Evolutionary conservation across 2,888 invertebrate genomes (phyloP), one percentile per base, ranked within the genome.

Genomic region (Sesia apiformis): DNA sequence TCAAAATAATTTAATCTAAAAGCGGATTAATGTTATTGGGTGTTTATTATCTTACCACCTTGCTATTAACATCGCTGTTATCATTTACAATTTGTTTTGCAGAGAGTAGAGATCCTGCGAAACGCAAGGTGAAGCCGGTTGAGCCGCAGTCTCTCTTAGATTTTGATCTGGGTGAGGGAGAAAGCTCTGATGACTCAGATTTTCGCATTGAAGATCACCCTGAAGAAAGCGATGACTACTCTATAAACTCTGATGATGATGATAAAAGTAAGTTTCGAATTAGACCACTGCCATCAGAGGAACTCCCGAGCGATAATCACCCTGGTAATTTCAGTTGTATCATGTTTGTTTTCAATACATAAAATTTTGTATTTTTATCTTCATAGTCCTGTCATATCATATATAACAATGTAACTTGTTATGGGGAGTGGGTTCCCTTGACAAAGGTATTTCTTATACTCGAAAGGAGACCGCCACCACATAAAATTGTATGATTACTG

Each of bases 131-230:
- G 42, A 97, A 95, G 78, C 96, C 94, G 58, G 94, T 93, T 57
- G 94, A 92, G 72, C 92, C 93, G 5, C 93, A 94, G 60, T 93
- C 95, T 4, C 84, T 96, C 56, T 82, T 96, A 53, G 95, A 96
- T 77, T 95, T 96, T 67, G 96, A 96, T 85, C 90, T 96, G 57
- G 96, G 94, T 46, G 96, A 96, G 79, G 97, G 95, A 43, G 96
- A 96, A 78, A 97, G 97, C 75, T 97, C 97, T 0, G 97, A 98
- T 76, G 98, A 98, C 81, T 97, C 97, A 58, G 98, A 98, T 84
- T 98, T 97, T 83, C 93, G 97, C 55, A 96, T 96, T 57, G 96
- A 96, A 76, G 96, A 96, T 76, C 95, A 95, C 70, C 93, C 93
- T 3, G 93, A 94, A 65, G 95, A 94, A 60, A 95, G 94, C 75